These are phyloP conservation scores for Crepidodera aurea DNA, from an alignment of 2,888 invertebrate species.

Conservation along the genomic window DNA sequence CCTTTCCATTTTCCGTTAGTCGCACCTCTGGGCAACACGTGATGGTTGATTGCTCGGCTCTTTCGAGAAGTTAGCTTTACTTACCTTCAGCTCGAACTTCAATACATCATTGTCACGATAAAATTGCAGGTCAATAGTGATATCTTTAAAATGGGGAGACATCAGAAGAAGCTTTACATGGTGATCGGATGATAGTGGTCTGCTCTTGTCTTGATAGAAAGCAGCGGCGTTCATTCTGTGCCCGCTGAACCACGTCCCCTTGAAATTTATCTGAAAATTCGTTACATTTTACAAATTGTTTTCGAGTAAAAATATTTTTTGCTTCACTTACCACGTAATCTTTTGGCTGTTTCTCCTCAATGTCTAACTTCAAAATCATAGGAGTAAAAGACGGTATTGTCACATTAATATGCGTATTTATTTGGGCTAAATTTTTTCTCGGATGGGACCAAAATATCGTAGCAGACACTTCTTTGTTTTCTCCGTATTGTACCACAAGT, in stretches of 20 bases:
- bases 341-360: slow-evolving; percentile 72
- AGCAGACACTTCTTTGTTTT: slow-evolving; percentile 68
- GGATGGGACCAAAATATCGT: slow-evolving; percentile 70
- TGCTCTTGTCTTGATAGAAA: slow-evolving; percentile 78
- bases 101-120: slow-evolving; percentile 74
- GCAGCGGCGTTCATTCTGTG: slow-evolving; percentile 75
- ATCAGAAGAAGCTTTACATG: slow-evolving; percentile 72
- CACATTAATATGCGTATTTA: slow-evolving; percentile 76
- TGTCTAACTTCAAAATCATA: slow-evolving; percentile 69
- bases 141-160: slow-evolving; percentile 77
- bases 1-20: background rate
- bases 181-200: slow-evolving; percentile 68
- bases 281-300: background rate
- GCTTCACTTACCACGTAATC: slow-evolving; percentile 72
- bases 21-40: slow-evolving; percentile 39
- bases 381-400: slow-evolving; percentile 79
- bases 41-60: slow-evolving; percentile 48
- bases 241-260: slow-evolving; percentile 83
- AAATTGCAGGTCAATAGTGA: slow-evolving; percentile 69
- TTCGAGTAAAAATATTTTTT: background rate
- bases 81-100: slow-evolving; percentile 72
- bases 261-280: slow-evolving; percentile 69
- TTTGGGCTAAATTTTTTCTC: slow-evolving; percentile 69
- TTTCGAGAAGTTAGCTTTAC: slow-evolving; percentile 43
- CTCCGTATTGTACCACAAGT: slow-evolving; percentile 65